These are phyloP conservation scores for Pachypsylla venusta DNA, from an alignment of 1,140 invertebrate species.

Conservation along the genomic window DNA sequence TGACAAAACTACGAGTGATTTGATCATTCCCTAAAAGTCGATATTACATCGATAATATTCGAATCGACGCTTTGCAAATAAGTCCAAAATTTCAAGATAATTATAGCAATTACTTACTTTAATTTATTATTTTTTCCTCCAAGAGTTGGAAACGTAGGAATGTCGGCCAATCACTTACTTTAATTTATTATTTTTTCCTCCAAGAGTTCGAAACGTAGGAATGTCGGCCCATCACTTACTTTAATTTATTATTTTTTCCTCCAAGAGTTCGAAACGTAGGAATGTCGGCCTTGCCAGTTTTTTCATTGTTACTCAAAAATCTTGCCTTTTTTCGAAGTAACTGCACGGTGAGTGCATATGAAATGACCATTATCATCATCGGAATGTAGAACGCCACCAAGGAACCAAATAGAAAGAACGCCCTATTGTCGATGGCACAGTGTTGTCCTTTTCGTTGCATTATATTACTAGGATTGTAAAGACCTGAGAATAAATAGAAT, in stretches of 20 bases:
- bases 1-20: too few relatives aligned
- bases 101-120: neutral
- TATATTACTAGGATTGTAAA: slow-evolving; percentile 55
- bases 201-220: neutral
- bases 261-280: neutral
- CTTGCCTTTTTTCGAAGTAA: slow-evolving; percentile 56
- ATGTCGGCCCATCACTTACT: neutral
- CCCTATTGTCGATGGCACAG: slow-evolving; percentile 73
- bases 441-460: slow-evolving; percentile 48
- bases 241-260: neutral
- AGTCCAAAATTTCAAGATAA: too few relatives aligned
- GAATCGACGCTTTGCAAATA: too few relatives aligned
- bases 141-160: neutral
- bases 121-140: neutral
- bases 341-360: slow-evolving; percentile 76
- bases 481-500: too few relatives aligned
- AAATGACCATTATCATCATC: slow-evolving; percentile 79
- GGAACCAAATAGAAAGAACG: slow-evolving; percentile 77
- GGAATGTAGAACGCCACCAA: slow-evolving; percentile 85
- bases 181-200: neutral
- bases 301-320: slow-evolving; percentile 41
- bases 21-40: too few relatives aligned
- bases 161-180: neutral
- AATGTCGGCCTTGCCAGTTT: slow-evolving; percentile 34
- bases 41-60: too few relatives aligned